Base-by-base conservation (phyloP, 2,113 vertebrate genomes). In the Centropus unirufus region DNA sequence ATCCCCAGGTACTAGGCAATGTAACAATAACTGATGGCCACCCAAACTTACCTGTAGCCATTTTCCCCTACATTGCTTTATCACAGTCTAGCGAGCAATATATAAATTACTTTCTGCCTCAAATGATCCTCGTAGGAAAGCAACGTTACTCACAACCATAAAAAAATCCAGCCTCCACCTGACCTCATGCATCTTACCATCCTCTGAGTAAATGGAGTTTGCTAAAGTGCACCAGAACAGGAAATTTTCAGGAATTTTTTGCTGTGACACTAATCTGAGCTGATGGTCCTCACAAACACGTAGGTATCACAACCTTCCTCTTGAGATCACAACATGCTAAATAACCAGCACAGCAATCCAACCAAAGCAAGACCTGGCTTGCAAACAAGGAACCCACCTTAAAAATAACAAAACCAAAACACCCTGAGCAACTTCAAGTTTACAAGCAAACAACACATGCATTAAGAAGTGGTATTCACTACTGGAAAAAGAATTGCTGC, bases 391-490 rank as follows among this genome's bases (percentile, higher is more conserved):
- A 94, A 81, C 86, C 76, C 87, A 84, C 89, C 72, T 62, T 90
- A 72, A 4, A 1, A 86, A 62, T 49, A 93, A 89, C 67, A 95
- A 92, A 95, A 83, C 81, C 72, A 90, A 95, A 95, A 94, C 90
- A 95, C 64, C 83, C 83, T 81, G 72, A 89, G 89, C 91, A 96
- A 85, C 78, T 95, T 76, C 47, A 73, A 79, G 90, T 92, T 96
- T 95, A 95, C 75, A 90, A 91, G 90, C 92, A 96, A 97, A 95
- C 86, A 96, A 83, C n/a, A 61, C 36, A 59, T 10, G 47, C 88
- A 93, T 84, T 96, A 90, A 94, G 92, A 88, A 90, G 73, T 42
- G 68, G 62, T 94, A 84, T 93, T 76, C 52, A 72, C 39, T 69
- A 7, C 51, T 47, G 39, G 55, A 47, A 62, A 61, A 61, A 76